Base-by-base conservation (phyloP, 23 tunicate species). In the Botrylloides violaceus region DNA sequence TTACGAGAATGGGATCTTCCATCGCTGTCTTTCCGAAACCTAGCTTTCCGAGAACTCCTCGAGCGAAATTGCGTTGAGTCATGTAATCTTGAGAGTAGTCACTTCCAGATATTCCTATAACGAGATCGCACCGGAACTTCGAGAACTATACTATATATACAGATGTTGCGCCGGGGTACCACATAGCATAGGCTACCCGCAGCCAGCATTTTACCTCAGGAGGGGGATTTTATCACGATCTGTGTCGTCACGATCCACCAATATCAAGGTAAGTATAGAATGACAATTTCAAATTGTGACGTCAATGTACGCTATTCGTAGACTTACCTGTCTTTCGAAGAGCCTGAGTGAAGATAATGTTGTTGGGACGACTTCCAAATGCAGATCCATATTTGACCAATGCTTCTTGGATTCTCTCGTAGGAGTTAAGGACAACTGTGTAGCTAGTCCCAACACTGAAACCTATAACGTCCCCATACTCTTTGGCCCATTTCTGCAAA, bases 1-100 rank as follows among this genome's bases (percentile, higher is more conserved):
- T 58, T 31, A 63, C 70, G 23, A 63, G 33, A 63, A 63, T 9
- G 9, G 70, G 33, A 34, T 29, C 33, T 63, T 63, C 70, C 7
- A 63, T 63, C 4, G 36, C 70, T 63, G 70, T 25, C 33, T 63
- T 63, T 33, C 70, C 70, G 35, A 63, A 63, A 19, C 70, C 70
- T 27, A 63, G 36, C 7, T 31, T 29, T 7, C 70, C 33, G 7
- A 63, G 70, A 28, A 33, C 32, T 63, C 34, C 33, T 4, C 29
- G 70, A 15, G 70, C 70, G 29, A 63, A 63, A 19, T 63, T 63
- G 20, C 70, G 26, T 31, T 29, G 23, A 4, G 35, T 28, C 18
- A 63, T 63, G 35, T 63, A 63, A 31, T 63, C 70, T 3, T 22
- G 35, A 25, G 70, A 27, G 35, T 63, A 63, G 33, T 63, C 70